Evolutionary conservation across 2,113 vertebrate species (phyloP).

Genomic region (Myodes glareolus): DNA sequence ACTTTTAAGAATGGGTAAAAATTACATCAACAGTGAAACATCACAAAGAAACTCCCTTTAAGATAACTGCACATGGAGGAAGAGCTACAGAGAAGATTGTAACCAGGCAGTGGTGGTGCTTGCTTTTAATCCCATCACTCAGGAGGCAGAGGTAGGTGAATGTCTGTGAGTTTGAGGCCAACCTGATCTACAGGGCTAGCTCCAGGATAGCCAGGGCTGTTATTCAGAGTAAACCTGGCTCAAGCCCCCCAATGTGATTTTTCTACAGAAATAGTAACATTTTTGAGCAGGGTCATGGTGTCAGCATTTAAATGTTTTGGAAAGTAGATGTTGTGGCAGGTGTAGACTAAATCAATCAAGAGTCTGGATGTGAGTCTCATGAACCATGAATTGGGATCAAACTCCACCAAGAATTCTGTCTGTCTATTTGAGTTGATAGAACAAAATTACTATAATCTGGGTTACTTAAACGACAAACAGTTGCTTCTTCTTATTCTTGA

Average conservation of each 20-base stretch:
- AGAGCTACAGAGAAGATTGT: neutral
- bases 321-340: neutral
- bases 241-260: neutral
- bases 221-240: too few species aligned
- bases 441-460: neutral
- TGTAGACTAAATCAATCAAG: neutral
- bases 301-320: neutral
- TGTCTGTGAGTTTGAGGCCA: too few species aligned
- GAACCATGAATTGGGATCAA: rapidly evolving
- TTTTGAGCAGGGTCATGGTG: neutral
- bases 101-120: too few species aligned
- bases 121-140: too few species aligned
- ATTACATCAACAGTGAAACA: neutral
- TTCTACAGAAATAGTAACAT: neutral
- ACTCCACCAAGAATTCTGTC: too few species aligned
- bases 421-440: too few species aligned
- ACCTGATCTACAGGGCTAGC: too few species aligned
- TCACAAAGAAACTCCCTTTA: neutral
- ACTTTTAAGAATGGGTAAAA: neutral
- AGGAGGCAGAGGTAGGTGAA: too few species aligned
- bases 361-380: neutral
- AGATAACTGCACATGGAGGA: neutral
- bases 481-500: neutral
- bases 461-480: neutral
- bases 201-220: too few species aligned